Conservation (phyloP, 23 tunicate genomes). For the Phallusia fumigata region DNA sequence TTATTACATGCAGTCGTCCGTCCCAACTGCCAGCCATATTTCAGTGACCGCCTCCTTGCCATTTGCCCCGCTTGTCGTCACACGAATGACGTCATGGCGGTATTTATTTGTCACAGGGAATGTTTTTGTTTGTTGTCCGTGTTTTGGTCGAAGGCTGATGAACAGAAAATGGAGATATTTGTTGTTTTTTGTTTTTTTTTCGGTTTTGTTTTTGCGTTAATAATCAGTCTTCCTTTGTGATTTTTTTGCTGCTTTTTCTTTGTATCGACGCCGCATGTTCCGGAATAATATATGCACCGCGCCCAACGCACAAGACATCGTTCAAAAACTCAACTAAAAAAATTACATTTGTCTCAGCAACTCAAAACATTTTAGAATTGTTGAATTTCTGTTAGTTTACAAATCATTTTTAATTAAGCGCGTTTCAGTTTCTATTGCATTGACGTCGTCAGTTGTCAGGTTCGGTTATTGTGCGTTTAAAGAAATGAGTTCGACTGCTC, state of each 20-base stretch:
- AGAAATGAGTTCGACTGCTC: neutral
- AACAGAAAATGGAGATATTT: neutral
- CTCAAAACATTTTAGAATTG: no score
- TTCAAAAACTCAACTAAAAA: no score
- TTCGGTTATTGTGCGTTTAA: neutral
- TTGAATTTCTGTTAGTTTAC: no score
- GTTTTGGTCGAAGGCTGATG: neutral
- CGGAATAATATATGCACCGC: no score
- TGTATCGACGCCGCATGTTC: neutral
- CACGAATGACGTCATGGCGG: neutral
- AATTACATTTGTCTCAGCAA: no score
- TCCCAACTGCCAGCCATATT: slow-evolving; percentile 13
- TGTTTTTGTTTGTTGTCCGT: neutral
- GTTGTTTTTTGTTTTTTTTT: neutral
- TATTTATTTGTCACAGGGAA: slow-evolving; percentile 6
- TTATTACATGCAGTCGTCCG: neutral
- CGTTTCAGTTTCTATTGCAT: no score
- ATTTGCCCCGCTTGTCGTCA: neutral
- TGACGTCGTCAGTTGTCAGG: no score
- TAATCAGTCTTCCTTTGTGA: neutral
- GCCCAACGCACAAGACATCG: no score
- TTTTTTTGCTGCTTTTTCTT: neutral
- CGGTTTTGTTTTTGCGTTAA: neutral
- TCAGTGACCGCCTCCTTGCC: slow-evolving; percentile 4
- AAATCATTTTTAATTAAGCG: no score